A percentile compares a stretch with the other conserved stretches of the same genome.
These are phyloP conservation scores for Pitta sordida DNA, from an alignment of 2,113 vertebrate species.

Conservation along the genomic window DNA sequence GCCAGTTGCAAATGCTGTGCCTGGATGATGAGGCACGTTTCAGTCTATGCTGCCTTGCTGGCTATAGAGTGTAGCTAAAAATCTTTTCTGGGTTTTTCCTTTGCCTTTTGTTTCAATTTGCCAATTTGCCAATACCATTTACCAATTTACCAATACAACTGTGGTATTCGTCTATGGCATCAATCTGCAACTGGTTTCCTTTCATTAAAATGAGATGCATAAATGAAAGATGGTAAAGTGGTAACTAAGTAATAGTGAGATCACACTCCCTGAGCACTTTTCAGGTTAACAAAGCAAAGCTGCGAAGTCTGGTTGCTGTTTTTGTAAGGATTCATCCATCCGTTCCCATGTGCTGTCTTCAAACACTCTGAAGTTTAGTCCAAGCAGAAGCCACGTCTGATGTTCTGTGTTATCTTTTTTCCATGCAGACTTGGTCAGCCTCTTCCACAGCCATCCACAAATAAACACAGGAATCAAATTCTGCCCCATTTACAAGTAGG, in stretches of 20 bases:
- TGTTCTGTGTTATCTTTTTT: conserved; percentile 22
- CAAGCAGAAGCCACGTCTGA: conserved; percentile 25
- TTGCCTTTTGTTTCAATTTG: not conserved
- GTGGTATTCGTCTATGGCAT: not conserved
- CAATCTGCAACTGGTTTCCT: not conserved
- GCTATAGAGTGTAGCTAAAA: not conserved
- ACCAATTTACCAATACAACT: not conserved
- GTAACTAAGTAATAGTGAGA: not conserved
- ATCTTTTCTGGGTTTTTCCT: not conserved
- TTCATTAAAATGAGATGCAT: not conserved
- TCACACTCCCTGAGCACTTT: not conserved
- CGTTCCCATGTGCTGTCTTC: conserved; percentile 24
- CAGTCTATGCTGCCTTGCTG: not conserved
- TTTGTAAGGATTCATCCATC: conserved; percentile 28
- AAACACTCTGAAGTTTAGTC: not conserved
- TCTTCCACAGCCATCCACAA: conserved; percentile 1
- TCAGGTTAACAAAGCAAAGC: conserved; percentile 21
- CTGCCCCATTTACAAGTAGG: not conserved
- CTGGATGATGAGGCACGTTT: not conserved
- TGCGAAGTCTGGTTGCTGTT: not conserved
- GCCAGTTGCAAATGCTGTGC: not conserved
- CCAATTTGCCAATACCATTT: not conserved
- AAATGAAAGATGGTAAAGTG: not conserved
- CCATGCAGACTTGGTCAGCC: not conserved
- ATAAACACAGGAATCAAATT: conserved; percentile 40